phyloP scores from a whole-genome alignment of 2,113 vertebrate genomes.

The Castor canadensis region DNA sequence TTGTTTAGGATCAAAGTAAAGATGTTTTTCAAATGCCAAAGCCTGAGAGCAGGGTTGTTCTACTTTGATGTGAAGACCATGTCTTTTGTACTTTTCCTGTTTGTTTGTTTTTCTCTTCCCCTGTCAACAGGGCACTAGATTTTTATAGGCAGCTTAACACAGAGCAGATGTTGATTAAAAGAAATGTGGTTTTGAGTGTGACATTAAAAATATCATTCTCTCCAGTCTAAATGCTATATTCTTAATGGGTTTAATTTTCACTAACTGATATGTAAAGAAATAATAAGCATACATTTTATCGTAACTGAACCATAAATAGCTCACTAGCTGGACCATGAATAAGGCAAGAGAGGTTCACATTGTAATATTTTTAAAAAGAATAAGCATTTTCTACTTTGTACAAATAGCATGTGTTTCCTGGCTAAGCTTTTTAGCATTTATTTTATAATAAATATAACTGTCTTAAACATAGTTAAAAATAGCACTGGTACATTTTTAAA shows the following conservation, averaged over 20 bases:
- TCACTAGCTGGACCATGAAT: slow-evolving; percentile 69
- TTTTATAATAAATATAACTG: background rate
- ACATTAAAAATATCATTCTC: slow-evolving; percentile 77
- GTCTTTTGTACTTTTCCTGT: slow-evolving; percentile 79
- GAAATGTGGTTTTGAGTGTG: slow-evolving; percentile 81
- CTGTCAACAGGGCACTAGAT: slow-evolving; percentile 72
- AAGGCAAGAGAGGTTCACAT: slow-evolving; percentile 36
- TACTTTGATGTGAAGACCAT: slow-evolving; percentile 79
- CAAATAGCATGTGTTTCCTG: slow-evolving; percentile 10
- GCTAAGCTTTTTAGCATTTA: background rate
- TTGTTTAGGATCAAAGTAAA: slow-evolving; percentile 74
- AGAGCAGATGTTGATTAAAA: slow-evolving; percentile 85
- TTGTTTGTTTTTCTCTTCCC: slow-evolving; percentile 83
- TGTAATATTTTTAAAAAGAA: background rate
- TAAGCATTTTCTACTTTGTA: background rate
- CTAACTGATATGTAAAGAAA: slow-evolving; percentile 81
- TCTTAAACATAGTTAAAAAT: background rate
- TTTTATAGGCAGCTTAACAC: slow-evolving; percentile 80
- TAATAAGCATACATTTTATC: slow-evolving; percentile 76
- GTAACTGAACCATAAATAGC: slow-evolving; percentile 71
- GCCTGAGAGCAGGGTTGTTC: slow-evolving; percentile 57
- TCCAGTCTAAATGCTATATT: slow-evolving; percentile 75
- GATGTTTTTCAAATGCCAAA: slow-evolving; percentile 72
- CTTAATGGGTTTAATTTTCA: slow-evolving; percentile 83
- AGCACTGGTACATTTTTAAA: background rate